Base-by-base conservation (phyloP, 2,797 vertebrate species). In the Ctenochaetus hawaiiensis region DNA sequence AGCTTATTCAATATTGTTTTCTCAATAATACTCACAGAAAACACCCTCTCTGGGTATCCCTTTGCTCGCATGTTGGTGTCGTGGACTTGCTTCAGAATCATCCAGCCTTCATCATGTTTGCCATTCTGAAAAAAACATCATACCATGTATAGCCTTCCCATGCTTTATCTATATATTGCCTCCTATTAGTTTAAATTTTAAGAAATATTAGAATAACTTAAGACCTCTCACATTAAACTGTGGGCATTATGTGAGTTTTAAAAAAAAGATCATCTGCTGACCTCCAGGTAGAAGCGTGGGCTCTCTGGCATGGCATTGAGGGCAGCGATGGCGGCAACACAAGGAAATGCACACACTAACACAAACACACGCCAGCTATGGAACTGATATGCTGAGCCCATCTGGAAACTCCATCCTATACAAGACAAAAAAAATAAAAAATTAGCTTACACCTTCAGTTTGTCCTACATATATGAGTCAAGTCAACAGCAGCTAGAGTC, bases 311-410 rank as follows among this genome's bases (percentile, higher is more conserved):
- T 96, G 6, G 96, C 96, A 76, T 90, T 98, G 89, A 99, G 96
- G 0, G 98, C 96, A 4, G 95, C 96, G 0, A 99, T 99, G 93
- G 98, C 98, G 0, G 97, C 97, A 16, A 99, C 97, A 0, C 98
- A 95, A 0, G 98, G 98, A 75, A 99, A 97, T 7, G 97, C 98
- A 13, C 97, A 98, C 72, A 99, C 98, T 2, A 99, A 93, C 47
- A 99, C 98, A 26, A 99, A 99, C 76, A 99, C 98, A 34, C 98
- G 96, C 98, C 98, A 99, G 95, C 98, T 99, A 83, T 99, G 98
- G 95, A 99, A 99, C 90, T 99, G 98, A 91, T 99, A 99, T 0
- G 98, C 98, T 0, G 98, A 99, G 63, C 98, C 98, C 98, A 99
- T 99, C 95, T 98, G 97, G 93, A 99, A 99, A 87, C 98, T 99